Percentiles rank a stretch among this genome's conserved stretches.
phyloP scores from a whole-genome alignment of 1,140 invertebrate species.

The Callitettix versicolor region DNA sequence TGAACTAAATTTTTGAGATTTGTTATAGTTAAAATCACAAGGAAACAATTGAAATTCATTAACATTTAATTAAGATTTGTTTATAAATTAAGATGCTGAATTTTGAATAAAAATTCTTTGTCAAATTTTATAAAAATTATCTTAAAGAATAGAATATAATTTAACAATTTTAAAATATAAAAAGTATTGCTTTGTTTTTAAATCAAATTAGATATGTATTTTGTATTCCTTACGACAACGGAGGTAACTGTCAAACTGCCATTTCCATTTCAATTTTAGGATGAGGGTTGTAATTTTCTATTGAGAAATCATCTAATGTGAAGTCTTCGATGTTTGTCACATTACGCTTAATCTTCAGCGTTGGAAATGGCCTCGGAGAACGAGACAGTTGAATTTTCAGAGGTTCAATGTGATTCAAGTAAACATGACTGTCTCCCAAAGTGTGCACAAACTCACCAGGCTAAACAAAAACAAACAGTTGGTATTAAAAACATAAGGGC shows the following conservation, averaged over 20 bases:
- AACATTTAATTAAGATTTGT: too few species aligned
- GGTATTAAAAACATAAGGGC: neutral
- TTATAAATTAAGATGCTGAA: too few species aligned
- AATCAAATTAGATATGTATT: too few species aligned
- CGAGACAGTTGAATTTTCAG: slow-evolving; percentile 75
- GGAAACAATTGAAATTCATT: too few species aligned
- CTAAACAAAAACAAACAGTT: slow-evolving; percentile 26
- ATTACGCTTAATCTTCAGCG: slow-evolving; percentile 56
- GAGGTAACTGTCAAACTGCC: slow-evolving; percentile 80
- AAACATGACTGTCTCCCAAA: slow-evolving; percentile 94
- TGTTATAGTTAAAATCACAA: too few species aligned
- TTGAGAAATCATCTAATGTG: slow-evolving; percentile 74
- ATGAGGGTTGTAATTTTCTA: slow-evolving; percentile 82
- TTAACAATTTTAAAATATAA: too few species aligned
- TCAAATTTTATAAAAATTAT: too few species aligned
- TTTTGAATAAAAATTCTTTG: too few species aligned
- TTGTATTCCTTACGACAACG: too few species aligned
- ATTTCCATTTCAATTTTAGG: slow-evolving; percentile 90
- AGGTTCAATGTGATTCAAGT: slow-evolving; percentile 82
- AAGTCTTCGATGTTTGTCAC: slow-evolving; percentile 83
- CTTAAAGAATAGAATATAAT: too few species aligned
- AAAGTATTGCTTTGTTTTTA: too few species aligned
- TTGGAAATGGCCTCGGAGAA: slow-evolving; percentile 74
- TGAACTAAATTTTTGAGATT: too few species aligned
- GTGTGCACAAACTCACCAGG: slow-evolving; percentile 94